Conservation (phyloP, 1,140 invertebrate genomes). For the Chlorops oryzae region DNA sequence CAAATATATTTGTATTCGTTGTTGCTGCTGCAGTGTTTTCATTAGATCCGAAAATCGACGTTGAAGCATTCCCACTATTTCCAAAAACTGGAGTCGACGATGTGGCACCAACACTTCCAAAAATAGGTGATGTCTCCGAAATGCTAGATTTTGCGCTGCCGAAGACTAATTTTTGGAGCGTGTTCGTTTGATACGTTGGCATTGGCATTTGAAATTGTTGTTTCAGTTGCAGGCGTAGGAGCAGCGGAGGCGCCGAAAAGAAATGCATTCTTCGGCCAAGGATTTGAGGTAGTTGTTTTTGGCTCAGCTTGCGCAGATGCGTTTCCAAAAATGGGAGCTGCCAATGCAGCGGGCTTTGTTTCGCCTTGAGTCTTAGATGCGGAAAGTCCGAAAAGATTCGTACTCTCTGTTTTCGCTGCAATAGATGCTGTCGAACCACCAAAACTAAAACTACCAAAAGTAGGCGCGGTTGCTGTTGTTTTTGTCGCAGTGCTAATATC, state of each 20-base stretch:
- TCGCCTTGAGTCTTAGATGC: too few relatives aligned
- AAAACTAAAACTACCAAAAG: slow-evolving; percentile 11
- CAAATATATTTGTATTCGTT: slow-evolving; percentile 11
- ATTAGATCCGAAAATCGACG: slow-evolving; percentile 15
- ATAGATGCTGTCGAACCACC: slow-evolving; percentile 10
- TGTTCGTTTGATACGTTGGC: slow-evolving; percentile 3
- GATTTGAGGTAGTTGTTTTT: slow-evolving; percentile 3
- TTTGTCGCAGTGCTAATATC: background rate
- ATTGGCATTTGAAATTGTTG: slow-evolving; percentile 3
- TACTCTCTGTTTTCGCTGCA: slow-evolving; percentile 4
- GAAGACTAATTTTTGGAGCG: slow-evolving; percentile 13
- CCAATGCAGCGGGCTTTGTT: too few relatives aligned
- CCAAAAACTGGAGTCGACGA: slow-evolving; percentile 1
- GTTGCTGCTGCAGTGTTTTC: slow-evolving; percentile 5
- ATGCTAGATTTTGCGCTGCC: slow-evolving; percentile 6
- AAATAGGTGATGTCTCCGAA: slow-evolving; percentile 3
- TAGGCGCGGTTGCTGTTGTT: background rate
- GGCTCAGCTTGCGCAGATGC: slow-evolving; percentile 10
- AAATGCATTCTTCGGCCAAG: slow-evolving; percentile 6
- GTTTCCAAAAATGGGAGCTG: too few relatives aligned
- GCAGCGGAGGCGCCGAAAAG: slow-evolving; percentile 7
- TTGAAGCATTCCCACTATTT: slow-evolving; percentile 10
- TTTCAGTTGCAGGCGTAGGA: background rate
- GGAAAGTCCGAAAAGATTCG: too few relatives aligned
- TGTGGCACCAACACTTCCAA: slow-evolving; percentile 17